phyloP scores from a whole-genome alignment of 2,888 invertebrate genomes.

The Melinaea marsaeus region DNA sequence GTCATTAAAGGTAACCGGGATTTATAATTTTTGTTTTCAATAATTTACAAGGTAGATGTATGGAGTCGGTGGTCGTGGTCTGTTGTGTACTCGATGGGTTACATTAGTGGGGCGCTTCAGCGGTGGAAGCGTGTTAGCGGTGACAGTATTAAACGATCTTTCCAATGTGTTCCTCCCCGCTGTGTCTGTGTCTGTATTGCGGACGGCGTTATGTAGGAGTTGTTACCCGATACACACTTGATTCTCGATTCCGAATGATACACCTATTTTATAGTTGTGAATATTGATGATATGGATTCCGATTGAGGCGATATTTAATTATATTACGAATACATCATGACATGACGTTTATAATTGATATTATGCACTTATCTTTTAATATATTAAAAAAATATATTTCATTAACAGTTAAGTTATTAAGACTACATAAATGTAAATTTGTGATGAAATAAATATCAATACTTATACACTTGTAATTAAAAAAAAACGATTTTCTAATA shows the following conservation, averaged over 20 bases:
- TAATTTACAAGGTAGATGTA: slow-evolving; percentile 40
- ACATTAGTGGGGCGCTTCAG: slow-evolving; percentile 49
- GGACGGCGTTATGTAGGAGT: slow-evolving; percentile 23
- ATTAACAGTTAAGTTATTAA: too few species aligned
- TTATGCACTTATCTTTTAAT: too few species aligned
- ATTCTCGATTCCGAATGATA: slow-evolving; percentile 23
- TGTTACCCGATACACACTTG: slow-evolving; percentile 16
- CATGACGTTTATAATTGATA: not conserved
- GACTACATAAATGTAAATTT: too few species aligned
- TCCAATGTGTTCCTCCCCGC: slow-evolving; percentile 46
- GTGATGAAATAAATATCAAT: too few species aligned
- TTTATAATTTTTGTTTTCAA: slow-evolving; percentile 63
- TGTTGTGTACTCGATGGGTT: slow-evolving; percentile 49
- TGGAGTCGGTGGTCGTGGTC: slow-evolving; percentile 39
- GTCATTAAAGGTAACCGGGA: slow-evolving; percentile 72
- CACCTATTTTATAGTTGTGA: slow-evolving; percentile 1
- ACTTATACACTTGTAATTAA: too few species aligned
- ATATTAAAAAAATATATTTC: too few species aligned
- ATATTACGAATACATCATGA: not conserved
- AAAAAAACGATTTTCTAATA: not conserved
- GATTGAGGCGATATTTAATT: not conserved
- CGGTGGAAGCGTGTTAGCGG: slow-evolving; percentile 52
- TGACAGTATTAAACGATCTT: slow-evolving; percentile 54
- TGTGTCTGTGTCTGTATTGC: slow-evolving; percentile 36
- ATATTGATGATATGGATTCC: not conserved